A percentile compares a stretch with the other conserved stretches of the same genome.
phyloP scores from a whole-genome alignment of 2,113 vertebrate genomes.

The Pyrgilauda ruficollis region DNA sequence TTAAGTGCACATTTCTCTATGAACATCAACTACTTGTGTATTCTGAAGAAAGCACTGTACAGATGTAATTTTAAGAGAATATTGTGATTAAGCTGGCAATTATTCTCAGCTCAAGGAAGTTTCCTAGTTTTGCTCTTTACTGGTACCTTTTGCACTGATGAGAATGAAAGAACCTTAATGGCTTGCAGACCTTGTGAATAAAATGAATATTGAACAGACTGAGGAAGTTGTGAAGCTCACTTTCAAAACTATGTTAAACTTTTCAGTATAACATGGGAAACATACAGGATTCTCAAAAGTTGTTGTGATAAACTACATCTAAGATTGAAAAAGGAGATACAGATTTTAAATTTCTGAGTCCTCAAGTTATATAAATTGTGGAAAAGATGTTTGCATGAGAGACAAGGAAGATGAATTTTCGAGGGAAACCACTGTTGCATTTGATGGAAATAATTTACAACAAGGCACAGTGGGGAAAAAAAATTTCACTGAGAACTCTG shows the following conservation, averaged over 20 bases:
- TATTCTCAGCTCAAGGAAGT: neutral
- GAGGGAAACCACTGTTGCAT: fast-evolving
- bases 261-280: neutral
- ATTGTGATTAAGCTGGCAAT: neutral
- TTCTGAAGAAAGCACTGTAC: neutral
- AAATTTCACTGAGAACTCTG: neutral
- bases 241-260: neutral
- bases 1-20: neutral
- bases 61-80: neutral
- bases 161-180: neutral
- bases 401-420: neutral
- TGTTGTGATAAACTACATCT: neutral
- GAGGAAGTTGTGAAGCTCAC: neutral
- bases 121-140: neutral
- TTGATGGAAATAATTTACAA: neutral
- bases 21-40: neutral
- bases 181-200: neutral
- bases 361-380: neutral
- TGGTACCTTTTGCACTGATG: neutral
- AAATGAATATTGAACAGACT: neutral
- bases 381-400: neutral
- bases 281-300: neutral
- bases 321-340: neutral
- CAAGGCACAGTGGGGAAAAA: neutral
- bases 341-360: neutral